phyloP scores from a whole-genome alignment of 2,888 invertebrate species.

The Nephrotoma guestfalica region DNA sequence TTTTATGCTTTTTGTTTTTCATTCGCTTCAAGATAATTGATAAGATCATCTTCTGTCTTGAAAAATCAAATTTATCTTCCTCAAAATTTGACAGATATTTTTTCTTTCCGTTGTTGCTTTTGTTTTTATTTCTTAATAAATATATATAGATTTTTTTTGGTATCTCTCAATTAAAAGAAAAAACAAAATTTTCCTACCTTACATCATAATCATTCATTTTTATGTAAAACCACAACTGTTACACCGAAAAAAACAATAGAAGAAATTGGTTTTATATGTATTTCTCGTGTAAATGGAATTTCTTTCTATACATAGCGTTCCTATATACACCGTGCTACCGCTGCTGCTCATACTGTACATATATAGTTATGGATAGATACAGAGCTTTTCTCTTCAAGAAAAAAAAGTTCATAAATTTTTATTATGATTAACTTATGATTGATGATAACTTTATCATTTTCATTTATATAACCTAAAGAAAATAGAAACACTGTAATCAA shows the following conservation, averaged over 20 bases:
- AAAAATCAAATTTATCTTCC: neutral
- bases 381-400: neutral
- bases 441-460: neutral
- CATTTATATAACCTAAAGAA: neutral
- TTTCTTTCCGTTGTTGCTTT: neutral
- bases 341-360: neutral
- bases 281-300: neutral
- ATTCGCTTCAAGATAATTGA: neutral
- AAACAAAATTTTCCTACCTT: neutral
- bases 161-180: neutral
- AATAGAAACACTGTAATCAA: neutral
- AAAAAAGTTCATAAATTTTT: neutral
- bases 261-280: neutral
- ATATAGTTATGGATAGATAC: neutral
- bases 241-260: neutral
- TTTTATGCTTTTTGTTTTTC: neutral
- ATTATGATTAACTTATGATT: neutral
- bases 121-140: neutral
- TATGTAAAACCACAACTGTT: neutral
- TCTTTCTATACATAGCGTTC: neutral
- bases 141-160: neutral
- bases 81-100: neutral
- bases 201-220: neutral
- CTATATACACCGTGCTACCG: neutral
- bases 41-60: neutral